Evolutionary conservation across 92 coral and sea anemone genomes (phyloP).

Genomic region (Parazoanthus swiftii): DNA sequence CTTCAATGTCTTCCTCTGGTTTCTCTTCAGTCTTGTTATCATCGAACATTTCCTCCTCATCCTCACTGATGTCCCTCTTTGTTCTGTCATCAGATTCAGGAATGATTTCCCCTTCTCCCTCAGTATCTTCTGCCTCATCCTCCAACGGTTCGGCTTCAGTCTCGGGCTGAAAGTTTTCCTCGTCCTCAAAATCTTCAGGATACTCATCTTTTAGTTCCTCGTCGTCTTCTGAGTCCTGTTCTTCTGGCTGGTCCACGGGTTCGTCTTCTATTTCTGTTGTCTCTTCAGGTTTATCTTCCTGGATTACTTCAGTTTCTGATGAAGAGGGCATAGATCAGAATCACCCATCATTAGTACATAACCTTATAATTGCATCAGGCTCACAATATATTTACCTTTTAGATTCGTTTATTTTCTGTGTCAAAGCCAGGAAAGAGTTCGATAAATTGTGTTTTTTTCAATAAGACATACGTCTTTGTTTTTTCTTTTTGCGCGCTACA

Average conservation of each 20-base stretch:
- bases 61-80: conserved; percentile 2
- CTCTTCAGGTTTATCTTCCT: background rate
- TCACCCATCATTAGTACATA: background rate
- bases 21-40: background rate
- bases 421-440: too few relatives aligned
- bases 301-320: background rate
- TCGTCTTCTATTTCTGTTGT: background rate
- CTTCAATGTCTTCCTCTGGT: background rate
- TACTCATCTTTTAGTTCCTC: background rate
- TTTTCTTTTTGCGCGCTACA: too few relatives aligned
- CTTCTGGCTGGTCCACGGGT: conserved; percentile 16
- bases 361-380: background rate
- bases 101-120: conserved; percentile 1
- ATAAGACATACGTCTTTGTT: too few relatives aligned
- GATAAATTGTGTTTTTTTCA: too few relatives aligned
- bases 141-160: conserved; percentile 38
- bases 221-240: conserved; percentile 7
- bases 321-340: background rate
- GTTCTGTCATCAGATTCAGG: conserved; percentile 4
- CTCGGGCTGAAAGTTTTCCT: conserved; percentile 4
- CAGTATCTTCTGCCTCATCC: conserved; percentile 13
- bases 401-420: background rate
- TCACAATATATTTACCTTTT: background rate
- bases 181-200: conserved; percentile 18
- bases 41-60: background rate